These are phyloP conservation scores for Microctenopoma steveboyesi DNA, from an alignment of 2,797 vertebrate genomes.

Conservation along the genomic window DNA sequence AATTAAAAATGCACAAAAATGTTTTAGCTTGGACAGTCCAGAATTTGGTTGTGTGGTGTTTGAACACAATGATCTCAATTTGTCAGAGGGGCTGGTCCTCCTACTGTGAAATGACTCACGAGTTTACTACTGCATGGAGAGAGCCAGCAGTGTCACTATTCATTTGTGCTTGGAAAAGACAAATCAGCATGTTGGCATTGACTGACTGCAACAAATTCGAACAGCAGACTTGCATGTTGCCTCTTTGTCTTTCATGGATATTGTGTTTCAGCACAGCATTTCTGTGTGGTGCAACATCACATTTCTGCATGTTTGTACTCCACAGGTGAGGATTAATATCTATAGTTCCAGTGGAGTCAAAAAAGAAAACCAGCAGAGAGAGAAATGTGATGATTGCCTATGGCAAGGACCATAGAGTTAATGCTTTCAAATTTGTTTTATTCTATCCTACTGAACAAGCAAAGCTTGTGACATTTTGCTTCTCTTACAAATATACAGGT, in stretches of 20 bases:
- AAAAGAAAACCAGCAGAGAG: constrained; percentile 38
- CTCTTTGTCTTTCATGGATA: constrained; percentile 1
- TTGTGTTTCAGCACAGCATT: constrained; percentile 4
- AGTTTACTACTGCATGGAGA: constrained; percentile 40
- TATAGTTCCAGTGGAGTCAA: constrained; percentile 28
- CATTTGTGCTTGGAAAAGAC: constrained; percentile 36
- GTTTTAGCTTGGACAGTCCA: constrained; percentile 20
- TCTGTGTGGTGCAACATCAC: no score
- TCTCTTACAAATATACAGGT: constrained; percentile 57
- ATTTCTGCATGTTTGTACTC: constrained; percentile 12
- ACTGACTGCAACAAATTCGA: constrained; percentile 4
- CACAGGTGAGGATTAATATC: constrained; percentile 41
- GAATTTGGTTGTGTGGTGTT: constrained; percentile 38
- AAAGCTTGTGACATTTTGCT: constrained; percentile 60
- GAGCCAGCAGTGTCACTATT: constrained; percentile 29
- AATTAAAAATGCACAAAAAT: constrained; percentile 20
- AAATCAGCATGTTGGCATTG: constrained; percentile 29
- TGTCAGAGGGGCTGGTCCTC: constrained; percentile 43
- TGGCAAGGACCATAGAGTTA: constrained; percentile 60
- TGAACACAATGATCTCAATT: constrained; percentile 48
- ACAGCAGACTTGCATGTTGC: background rate
- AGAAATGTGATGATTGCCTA: constrained; percentile 39
- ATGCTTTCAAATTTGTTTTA: constrained; percentile 67
- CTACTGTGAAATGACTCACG: constrained; percentile 46
- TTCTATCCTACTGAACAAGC: constrained; percentile 70